A percentile compares a stretch with the other conserved stretches of the same genome.
Evolutionary conservation across 1,140 invertebrate species (phyloP).

Genomic region (Venturia canescens): DNA sequence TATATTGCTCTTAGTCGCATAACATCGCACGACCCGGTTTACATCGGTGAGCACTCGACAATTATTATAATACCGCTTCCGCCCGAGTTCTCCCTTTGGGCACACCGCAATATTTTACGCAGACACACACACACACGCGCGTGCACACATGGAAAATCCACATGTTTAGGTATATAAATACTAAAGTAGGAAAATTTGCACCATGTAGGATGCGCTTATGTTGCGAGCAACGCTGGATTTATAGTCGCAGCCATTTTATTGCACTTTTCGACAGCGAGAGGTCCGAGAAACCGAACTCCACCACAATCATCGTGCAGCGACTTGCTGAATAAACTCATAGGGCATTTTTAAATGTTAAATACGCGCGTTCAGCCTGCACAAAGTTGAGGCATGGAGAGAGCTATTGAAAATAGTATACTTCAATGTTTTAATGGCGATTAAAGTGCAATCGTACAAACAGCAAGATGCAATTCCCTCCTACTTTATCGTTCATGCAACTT

Average conservation of each 20-base stretch:
- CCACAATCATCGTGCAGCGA: too few species aligned
- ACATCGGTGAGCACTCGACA: slow-evolving; percentile 53
- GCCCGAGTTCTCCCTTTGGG: slow-evolving; percentile 45
- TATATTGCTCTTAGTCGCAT: slow-evolving; percentile 27
- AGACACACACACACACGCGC: too few species aligned
- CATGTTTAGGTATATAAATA: slow-evolving; percentile 1
- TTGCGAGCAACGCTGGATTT: slow-evolving; percentile 14
- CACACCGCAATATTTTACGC: neutral
- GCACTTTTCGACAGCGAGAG: slow-evolving; percentile 1
- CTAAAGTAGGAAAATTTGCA: neutral
- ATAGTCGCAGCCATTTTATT: slow-evolving; percentile 34
- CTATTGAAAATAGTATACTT: too few species aligned
- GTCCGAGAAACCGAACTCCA: slow-evolving; percentile 1
- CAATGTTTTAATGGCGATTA: too few species aligned
- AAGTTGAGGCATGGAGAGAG: neutral
- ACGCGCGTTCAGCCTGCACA: neutral
- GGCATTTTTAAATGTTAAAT: neutral
- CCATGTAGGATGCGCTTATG: neutral
- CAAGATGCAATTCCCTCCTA: too few species aligned
- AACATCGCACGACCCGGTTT: slow-evolving; percentile 46
- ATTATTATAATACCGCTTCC: slow-evolving; percentile 54
- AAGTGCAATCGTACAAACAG: too few species aligned
- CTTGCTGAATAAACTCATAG: too few species aligned
- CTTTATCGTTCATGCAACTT: too few species aligned
- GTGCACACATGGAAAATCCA: neutral